A percentile compares a stretch with the other conserved stretches of the same genome.
Conservation (phyloP, 2,113 vertebrate species). For the Cryptomyrus ogoouensis region DNA sequence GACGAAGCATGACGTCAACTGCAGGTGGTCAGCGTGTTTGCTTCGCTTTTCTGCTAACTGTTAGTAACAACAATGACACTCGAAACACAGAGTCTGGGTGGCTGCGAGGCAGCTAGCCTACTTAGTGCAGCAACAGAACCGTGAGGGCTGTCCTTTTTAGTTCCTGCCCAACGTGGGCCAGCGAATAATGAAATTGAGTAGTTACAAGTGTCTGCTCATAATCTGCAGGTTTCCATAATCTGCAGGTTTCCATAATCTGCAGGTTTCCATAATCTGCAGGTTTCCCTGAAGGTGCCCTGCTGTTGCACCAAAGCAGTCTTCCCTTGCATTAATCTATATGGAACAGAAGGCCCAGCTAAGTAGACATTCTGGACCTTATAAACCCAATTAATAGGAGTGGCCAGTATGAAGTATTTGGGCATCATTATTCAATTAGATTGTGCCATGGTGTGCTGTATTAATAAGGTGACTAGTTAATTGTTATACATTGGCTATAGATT, state of each 20-base stretch:
- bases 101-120: not conserved
- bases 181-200: not conserved
- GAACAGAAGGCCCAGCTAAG: not conserved
- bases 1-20: not conserved
- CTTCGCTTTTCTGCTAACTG: not conserved
- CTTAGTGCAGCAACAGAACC: not conserved
- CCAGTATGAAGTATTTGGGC: not conserved
- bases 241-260: not conserved
- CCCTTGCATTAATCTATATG: not conserved
- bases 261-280: not conserved
- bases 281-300: not conserved
- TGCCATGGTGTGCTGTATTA: not conserved
- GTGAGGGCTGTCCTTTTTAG: not conserved
- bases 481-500: not conserved
- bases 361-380: not conserved
- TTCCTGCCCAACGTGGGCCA: not conserved
- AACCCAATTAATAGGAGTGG: not conserved
- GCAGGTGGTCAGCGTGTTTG: not conserved
- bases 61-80: not conserved
- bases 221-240: not conserved
- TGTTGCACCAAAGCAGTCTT: not conserved
- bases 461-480: slow-evolving; percentile 10
- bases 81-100: not conserved
- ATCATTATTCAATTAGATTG: not conserved
- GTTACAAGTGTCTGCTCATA: not conserved